Evolutionary conservation across 2,113 vertebrate genomes (phyloP), one percentile per base, ranked within the genome.

Genomic region (Muscicapa adusta): DNA sequence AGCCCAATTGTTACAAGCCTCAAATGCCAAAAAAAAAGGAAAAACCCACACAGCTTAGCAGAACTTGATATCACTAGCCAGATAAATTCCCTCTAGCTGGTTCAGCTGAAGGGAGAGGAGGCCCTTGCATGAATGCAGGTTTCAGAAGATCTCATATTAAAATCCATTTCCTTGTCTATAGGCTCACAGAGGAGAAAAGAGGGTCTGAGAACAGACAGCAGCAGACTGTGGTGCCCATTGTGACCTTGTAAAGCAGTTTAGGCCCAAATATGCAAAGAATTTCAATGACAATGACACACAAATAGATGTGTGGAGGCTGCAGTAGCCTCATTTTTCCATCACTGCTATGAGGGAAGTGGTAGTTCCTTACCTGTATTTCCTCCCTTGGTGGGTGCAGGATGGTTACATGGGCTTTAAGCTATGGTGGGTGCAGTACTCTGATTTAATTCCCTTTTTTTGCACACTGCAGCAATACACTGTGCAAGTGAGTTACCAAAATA

Each of bases 311-410:
- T 8, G 53, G 12, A 10, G n/a, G 11, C 34, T 87, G 5, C 29
- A 36, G 19, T 36, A 57, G n/a, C n/a, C 36, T 89, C 24, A 4
- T 65, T 87, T 77, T 53, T 40, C 38, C 23, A 20, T 40, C 34
- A 50, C 23, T 66, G 0, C 26, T 45, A 4, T 26, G 18, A 5
- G 18, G 24, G 10, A 42, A 54, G 26, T 2, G 1, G 38, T 54
- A 18, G 18, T 42, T 84, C 43, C 22, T 77, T 60, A 48, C 33
- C 18, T 67, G 5, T 50, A 6, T 47, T 89, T 48, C 12, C 9
- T 34, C 20, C 25, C 15, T 54, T 56, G 3, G 8, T 54, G 26
- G 6, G 1, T 58, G 9, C 26, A 62, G 47, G 17, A 26, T 57
- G 9, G 7, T 74, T 62, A n/a, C 9, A 5, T 14, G 40, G 51